Evolutionary conservation across 1,140 invertebrate species (phyloP).

Genomic region (Lepidurus arcticus): DNA sequence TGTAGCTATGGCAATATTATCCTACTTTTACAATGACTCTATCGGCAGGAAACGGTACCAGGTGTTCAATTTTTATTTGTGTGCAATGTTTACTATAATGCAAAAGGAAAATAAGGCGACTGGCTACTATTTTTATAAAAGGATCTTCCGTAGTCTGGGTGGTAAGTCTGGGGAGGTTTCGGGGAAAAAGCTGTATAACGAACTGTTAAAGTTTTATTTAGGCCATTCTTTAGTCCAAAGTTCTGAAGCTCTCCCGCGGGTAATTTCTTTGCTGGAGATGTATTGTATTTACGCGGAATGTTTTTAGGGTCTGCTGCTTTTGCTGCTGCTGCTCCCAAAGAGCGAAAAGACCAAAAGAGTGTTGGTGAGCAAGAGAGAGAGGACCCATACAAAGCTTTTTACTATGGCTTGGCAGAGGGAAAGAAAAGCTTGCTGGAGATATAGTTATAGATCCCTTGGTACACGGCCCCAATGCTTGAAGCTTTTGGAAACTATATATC

Average conservation of each 20-base stretch:
- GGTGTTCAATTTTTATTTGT: no score
- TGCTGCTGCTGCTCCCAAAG: background rate
- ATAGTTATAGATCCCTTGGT: conserved; percentile 22
- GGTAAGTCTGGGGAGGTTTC: background rate
- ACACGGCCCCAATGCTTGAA: background rate
- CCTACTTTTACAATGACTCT: no score
- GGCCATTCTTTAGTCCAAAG: conserved; percentile 4
- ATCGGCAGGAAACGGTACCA: no score
- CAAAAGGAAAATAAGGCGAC: no score
- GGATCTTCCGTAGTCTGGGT: no score
- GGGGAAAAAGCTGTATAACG: background rate
- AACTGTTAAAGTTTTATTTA: conserved; percentile 17
- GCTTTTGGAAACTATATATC: conserved; percentile 8
- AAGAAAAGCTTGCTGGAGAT: conserved; percentile 19
- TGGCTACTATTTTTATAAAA: no score
- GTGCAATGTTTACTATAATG: no score
- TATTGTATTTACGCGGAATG: conserved; percentile 15
- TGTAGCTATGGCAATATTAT: no score
- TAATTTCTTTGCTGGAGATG: conserved; percentile 18
- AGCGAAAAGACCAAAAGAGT: background rate
- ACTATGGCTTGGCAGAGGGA: background rate
- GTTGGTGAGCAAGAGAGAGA: no score
- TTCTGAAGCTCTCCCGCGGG: conserved; percentile 5
- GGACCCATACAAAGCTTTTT: background rate
- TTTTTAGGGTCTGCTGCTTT: background rate